Base-by-base conservation (phyloP, 2,113 vertebrate species). In the Rhodinocichla rosea region DNA sequence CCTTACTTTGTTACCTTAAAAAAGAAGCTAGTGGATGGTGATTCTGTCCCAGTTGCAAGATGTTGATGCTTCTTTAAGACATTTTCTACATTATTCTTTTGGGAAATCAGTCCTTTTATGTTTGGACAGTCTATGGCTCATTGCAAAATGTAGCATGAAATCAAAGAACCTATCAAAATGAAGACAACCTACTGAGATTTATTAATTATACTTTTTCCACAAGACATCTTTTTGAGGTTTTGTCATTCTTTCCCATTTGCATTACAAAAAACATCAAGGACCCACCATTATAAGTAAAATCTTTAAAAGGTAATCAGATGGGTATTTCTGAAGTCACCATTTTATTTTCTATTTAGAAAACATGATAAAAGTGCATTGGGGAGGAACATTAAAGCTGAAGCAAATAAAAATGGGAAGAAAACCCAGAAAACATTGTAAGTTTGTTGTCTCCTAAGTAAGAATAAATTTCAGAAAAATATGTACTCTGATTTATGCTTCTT, bases 161-260 rank as follows among this genome's bases (percentile, higher is more conserved):
- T 96, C 91, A 95, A 96, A 95, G 74, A 37, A 92, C 65, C 11
- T 90, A 95, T 90, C 57, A 91, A 95, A 95, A 92, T 65, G 18
- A 84, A 78, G 79, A 71, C 6, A 14, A 63, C 52, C 22, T 63
- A 89, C 73, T 73, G 90, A 91, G 94, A 86, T 93, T 79, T 81
- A 92, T 86, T 95, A 89, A 96, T 92, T 86, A 81, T 26, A 56
- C 28, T 74, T 93, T 91, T 88, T 57, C 67, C 74, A 79, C 40
- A 88, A 83, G 69, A 85, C 7, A 27, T 62, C 27, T 87, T 84
- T 95, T 89, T 95, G 80, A 96, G 76, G n/a, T 89, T 95, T 90
- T 94, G 59, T 94, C 89, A 88, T 95, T 30, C 16, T 84, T 92
- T 93, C 44, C 33, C 17, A 93, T 95, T 94, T 93, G 78, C 93